Base-by-base conservation (phyloP, 2,888 invertebrate genomes). In the Macrophya annulata region DNA sequence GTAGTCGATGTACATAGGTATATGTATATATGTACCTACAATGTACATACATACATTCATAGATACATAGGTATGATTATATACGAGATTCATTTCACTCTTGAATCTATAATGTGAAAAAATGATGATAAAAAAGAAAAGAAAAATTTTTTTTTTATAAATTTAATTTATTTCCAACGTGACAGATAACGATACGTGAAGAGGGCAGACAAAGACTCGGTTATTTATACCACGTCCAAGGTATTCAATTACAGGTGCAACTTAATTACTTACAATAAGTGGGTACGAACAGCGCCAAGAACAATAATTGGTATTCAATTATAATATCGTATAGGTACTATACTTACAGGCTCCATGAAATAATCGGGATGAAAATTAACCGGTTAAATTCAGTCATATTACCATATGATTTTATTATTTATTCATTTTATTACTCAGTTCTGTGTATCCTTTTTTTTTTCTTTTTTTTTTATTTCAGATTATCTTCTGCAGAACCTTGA, bases 261-360 rank as follows among this genome's bases (percentile, higher is more conserved):
- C 82, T 88, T 86, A 85, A 87, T 88, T 86, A 85, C 86, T 76
- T 37, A 81, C 85, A 10, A 68, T 83, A 85, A 59, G 84, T 48
- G 62, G 51, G 74, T 71, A 68, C 68, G 51, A 17, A 43, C 43
- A 81, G 40, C 45, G n/a, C 62, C n/a, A 10, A 37, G 65, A 31
- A 79, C 59, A 62, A 89, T 90, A 89, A 89, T 90, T 89, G 88
- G 87, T 86, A 86, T 55, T 48, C 88, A 86, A 88, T 88, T 87
- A 87, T 90, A 87, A 90, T 89, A 84, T 88, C 83, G 84, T 43
- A 45, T 79, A 31, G 8, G 45, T 74, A 48, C n/a, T 74, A 48
- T 12, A 68, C 8, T 17, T 37, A 71, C 17, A 37, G 8, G 21
- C 25, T 21, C 17, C 9, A 45, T 79, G 43, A 87, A 89, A 90